Conservation (phyloP, 2,888 invertebrate genomes). For the Ypsolopha scabrella region DNA sequence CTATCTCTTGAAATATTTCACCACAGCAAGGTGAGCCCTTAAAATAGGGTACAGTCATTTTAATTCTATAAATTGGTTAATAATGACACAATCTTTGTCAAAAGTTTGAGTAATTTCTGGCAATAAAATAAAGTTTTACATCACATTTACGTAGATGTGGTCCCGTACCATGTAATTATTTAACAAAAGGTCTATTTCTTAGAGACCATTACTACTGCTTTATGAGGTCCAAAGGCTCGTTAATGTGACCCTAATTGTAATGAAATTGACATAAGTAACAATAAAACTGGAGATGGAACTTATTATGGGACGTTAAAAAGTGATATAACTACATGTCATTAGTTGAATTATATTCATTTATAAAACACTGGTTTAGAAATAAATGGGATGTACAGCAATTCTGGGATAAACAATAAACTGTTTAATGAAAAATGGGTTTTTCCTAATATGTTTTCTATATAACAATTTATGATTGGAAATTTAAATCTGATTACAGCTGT, state of each 20-base stretch:
- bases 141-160: conserved; percentile 65
- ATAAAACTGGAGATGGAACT: background rate
- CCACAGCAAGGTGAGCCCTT: background rate
- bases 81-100: conserved; percentile 59
- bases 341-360: too few species aligned
- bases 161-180: conserved; percentile 48
- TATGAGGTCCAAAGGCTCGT: conserved; percentile 10
- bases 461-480: too few species aligned
- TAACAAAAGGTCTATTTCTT: conserved; percentile 18
- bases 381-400: too few species aligned
- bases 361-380: too few species aligned
- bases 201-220: conserved; percentile 3
- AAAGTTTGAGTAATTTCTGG: conserved; percentile 63
- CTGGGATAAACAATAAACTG: too few species aligned
- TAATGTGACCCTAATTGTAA: conserved; percentile 2
- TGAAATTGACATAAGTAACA: conserved; percentile 1
- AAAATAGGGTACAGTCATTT: conserved; percentile 25
- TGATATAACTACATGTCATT: background rate
- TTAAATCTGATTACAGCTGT: too few species aligned
- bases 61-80: conserved; percentile 38
- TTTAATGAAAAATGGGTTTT: too few species aligned
- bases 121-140: conserved; percentile 67
- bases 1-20: too few species aligned
- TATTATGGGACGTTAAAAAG: background rate
- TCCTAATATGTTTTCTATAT: too few species aligned